Conservation (phyloP, 2,888 invertebrate species). For the Seira ritae region DNA sequence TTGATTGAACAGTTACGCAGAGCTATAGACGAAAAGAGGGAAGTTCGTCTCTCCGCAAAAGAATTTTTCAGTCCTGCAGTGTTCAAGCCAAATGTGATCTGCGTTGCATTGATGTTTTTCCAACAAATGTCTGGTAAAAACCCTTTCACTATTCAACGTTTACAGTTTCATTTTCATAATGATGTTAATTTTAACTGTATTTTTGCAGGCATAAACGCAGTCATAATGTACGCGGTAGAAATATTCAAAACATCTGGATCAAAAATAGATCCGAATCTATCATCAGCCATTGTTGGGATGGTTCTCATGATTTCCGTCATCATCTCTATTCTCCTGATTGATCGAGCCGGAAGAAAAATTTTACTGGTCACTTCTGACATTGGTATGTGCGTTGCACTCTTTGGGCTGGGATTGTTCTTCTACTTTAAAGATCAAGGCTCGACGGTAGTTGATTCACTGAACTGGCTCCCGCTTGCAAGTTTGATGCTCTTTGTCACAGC, state of each 20-base stretch:
- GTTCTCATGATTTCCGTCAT: conserved; percentile 58
- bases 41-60: conserved; percentile 57
- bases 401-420: conserved; percentile 85
- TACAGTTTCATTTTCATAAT: background rate
- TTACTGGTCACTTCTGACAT: conserved; percentile 86
- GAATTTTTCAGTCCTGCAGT: conserved; percentile 60
- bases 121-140: conserved; percentile 61
- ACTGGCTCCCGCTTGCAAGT: conserved; percentile 77
- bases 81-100: conserved; percentile 52
- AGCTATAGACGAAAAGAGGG: conserved; percentile 59
- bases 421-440: conserved; percentile 75
- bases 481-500: conserved; percentile 87
- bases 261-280: conserved; percentile 55
- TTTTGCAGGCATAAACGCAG: conserved; percentile 58
- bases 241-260: conserved; percentile 62
- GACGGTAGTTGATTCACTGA: background rate
- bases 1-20: conserved; percentile 48
- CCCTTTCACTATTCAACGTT: background rate
- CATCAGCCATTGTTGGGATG: conserved; percentile 59
- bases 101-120: conserved; percentile 55
- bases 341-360: conserved; percentile 87
- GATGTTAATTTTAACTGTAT: background rate
- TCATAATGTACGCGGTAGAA: conserved; percentile 61
- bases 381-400: conserved; percentile 84
- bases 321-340: conserved; percentile 81